phyloP scores from a whole-genome alignment of 2,888 invertebrate genomes.

The Cosmopolites sordidus region DNA sequence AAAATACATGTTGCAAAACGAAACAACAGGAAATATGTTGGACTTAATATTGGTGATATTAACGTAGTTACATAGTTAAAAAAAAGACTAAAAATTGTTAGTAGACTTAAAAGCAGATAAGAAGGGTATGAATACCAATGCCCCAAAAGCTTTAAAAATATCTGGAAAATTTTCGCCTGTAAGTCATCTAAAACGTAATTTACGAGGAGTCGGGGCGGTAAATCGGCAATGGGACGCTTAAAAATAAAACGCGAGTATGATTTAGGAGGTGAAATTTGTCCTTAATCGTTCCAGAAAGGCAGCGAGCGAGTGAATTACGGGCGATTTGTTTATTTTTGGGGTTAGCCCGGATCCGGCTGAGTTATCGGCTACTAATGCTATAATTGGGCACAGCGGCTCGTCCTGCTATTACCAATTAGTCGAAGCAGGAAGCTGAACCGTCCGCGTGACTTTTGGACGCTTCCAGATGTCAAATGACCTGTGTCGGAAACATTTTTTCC shows the following conservation, averaged over 20 bases:
- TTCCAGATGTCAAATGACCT: no score
- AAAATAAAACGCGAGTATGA: slow-evolving; percentile 23
- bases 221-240: slow-evolving; percentile 14
- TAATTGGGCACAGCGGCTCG: slow-evolving; percentile 10
- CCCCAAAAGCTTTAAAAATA: slow-evolving; percentile 16
- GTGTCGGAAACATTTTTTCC: no score
- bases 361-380: slow-evolving; percentile 24
- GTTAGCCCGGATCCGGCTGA: slow-evolving; percentile 2
- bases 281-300: slow-evolving; percentile 26
- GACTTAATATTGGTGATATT: no score
- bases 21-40: no score
- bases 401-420: neutral
- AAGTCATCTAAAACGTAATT: slow-evolving; percentile 26
- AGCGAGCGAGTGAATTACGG: slow-evolving; percentile 4
- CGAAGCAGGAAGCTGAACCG: neutral
- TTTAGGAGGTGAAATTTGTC: slow-evolving; percentile 25
- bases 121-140: no score
- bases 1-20: no score
- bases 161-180: slow-evolving; percentile 16
- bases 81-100: no score
- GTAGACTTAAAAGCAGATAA: no score
- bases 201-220: slow-evolving; percentile 26
- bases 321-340: slow-evolving; percentile 14
- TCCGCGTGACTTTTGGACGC: no score
- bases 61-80: no score